Evolutionary conservation across 2,888 invertebrate species (phyloP).

Genomic region (Ceramica pisi): DNA sequence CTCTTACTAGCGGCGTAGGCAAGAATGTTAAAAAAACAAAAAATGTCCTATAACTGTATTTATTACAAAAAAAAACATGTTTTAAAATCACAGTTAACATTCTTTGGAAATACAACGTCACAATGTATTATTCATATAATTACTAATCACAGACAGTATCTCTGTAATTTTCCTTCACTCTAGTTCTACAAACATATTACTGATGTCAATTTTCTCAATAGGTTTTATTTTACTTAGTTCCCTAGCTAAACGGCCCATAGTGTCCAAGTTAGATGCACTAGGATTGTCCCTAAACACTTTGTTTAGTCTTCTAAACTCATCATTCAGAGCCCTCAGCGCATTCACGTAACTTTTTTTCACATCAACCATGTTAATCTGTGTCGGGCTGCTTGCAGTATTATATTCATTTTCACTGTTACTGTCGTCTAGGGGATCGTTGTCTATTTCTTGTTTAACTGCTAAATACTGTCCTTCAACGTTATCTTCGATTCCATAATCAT

Average conservation of each 20-base stretch:
- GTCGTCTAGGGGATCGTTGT: conserved; percentile 38
- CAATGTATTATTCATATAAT: background rate
- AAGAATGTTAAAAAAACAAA: background rate
- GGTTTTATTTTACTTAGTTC: conserved; percentile 71
- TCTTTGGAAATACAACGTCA: conserved; percentile 10
- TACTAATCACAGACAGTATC: conserved; percentile 9
- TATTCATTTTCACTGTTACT: conserved; percentile 14
- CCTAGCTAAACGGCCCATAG: conserved; percentile 67
- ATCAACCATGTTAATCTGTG: background rate
- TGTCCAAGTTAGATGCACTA: conserved; percentile 66
- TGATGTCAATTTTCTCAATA: conserved; percentile 41
- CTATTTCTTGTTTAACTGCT: conserved; percentile 47
- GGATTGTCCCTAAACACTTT: conserved; percentile 70
- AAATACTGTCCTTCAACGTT: conserved; percentile 30
- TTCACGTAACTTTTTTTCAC: conserved; percentile 35
- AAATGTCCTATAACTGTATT: conserved; percentile 2
- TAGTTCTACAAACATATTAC: conserved; percentile 34
- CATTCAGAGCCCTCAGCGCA: conserved; percentile 65
- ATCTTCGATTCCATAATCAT: background rate
- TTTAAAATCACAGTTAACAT: background rate
- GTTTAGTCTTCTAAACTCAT: conserved; percentile 70
- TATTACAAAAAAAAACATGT: conserved; percentile 34
- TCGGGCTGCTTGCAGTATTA: background rate
- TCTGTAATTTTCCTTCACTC: conserved; percentile 7
- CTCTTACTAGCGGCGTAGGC: no score